Evolutionary conservation across 1,140 invertebrate genomes (phyloP), one percentile per base, ranked within the genome.

Genomic region (Limonius californicus): DNA sequence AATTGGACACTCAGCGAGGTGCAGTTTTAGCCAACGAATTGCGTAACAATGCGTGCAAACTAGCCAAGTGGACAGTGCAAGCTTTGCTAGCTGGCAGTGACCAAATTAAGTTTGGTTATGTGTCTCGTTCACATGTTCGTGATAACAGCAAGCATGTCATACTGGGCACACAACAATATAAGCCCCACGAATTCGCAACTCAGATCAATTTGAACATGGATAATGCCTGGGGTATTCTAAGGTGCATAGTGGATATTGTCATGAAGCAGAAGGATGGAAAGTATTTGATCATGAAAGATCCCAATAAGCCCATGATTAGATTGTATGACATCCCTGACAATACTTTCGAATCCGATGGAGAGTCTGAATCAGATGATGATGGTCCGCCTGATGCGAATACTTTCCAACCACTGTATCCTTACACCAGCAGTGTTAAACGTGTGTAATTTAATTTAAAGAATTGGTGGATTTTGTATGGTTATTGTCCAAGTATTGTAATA

Each of bases 161-260:
- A 64, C 81, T 99, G 30, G 97, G 97, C 20, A 99, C 95, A 2
- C 97, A 99, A 77, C 97, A 99, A 76, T 99, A 97, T 78, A 97
- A 97, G 74, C 98, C 98, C 1, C 89, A 91, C 70, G 97, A 99
- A 80, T 99, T 99, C 79, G 97, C 97, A 6, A 94, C 91, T 2
- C 97, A 99, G 80, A 99, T 99, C 70, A 99, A 97, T 81, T 79
- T 99, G 63, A 99, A 97, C 74, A 97, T 99, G 95, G 98, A 99
- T 75, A 99, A 99, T 78, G 95, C 92, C 1, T 99, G 97, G 97
- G 98, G 97, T 63, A 94, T 99, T 56, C 79, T 99, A n/a, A 84
- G 97, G 3, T 99, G 95, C 75, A 97, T 99, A 67, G 92, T 99
- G 72, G 97, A 99, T 75, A 90, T 97, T 61, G 96, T 95, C 68